A percentile compares a stretch with the other conserved stretches of the same genome.
phyloP scores from a whole-genome alignment of 1,140 invertebrate genomes.

The Euura saliciscinereae region DNA sequence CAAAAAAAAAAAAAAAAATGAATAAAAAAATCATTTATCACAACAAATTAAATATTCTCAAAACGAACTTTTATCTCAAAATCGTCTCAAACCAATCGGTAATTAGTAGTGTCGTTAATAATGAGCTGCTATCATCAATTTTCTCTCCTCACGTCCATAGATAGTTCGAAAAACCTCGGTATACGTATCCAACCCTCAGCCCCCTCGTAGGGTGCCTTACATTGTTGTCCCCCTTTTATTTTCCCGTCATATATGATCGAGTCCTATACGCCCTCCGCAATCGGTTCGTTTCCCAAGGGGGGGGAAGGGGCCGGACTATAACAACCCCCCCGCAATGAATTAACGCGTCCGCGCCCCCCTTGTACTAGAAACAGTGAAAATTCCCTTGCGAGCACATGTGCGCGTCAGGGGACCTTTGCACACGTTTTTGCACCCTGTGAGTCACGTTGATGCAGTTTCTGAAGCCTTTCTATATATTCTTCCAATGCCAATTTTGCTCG shows the following conservation, averaged over 20 bases:
- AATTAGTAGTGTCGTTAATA: no score
- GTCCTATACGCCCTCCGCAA: constrained; percentile 1
- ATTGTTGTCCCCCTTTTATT: neutral
- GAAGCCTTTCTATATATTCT: neutral
- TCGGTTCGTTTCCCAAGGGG: constrained; percentile 22
- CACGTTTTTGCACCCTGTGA: neutral
- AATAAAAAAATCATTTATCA: no score
- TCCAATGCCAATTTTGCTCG: neutral
- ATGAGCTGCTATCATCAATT: no score
- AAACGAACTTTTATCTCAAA: no score
- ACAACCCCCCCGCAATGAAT: neutral
- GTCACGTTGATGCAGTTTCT: neutral
- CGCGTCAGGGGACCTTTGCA: neutral
- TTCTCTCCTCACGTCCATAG: no score
- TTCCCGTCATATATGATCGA: neutral
- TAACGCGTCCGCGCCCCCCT: neutral
- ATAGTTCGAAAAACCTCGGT: no score
- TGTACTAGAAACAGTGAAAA: constrained; percentile 26
- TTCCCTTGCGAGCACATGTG: constrained; percentile 57
- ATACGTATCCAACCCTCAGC: no score
- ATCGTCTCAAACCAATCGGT: no score
- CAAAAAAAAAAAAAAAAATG: no score
- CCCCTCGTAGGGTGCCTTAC: no score
- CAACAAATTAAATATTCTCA: no score
- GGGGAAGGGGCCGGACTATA: neutral